Evolutionary conservation across 2,888 invertebrate genomes (phyloP), one percentile per base, ranked within the genome.

Genomic region (Onthophagus sagittarius): DNA sequence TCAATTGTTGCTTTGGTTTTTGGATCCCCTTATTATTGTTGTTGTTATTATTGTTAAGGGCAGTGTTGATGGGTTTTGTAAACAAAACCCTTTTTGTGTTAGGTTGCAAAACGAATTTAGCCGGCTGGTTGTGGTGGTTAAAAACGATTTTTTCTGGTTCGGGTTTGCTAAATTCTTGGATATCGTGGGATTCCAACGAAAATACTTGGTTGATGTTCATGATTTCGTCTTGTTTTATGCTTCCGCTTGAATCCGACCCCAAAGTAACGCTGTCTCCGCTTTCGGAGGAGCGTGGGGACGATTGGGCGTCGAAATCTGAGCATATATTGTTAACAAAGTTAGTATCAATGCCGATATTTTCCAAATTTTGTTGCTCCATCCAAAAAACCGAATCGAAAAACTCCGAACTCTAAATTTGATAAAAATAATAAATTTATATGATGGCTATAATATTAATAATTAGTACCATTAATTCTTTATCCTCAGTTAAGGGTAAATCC

Each of bases 331-430:
- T 79, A n/a, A 82, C 78, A 70, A 82, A 78, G 64, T 79, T 80
- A 79, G 88, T 88, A 69, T 90, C 89, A 72, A 90, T 84, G 1
- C 7, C 7, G 79, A 89, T 89, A 81, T 88, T 82, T 75, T 85
- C 88, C 78, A 91, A 86, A 9, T 89, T 87, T 70, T 89, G 88
- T 77, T 89, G 88, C 77, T 89, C 89, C 84, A 91, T 81, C 62
- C 91, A 90, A 82, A 92, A 89, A 73, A 93, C 90, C 2, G 89
- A 88, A 80, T 92, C 91, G 81, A 93, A 89, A 80, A 93, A 88
- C 77, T 92, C 90, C 81, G 81, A 86, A 79, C 87, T 88, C 84
- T 75, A 83, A 79, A 79, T 23, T 23, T 23, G 3, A 2, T 23
- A 23, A 23, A 79, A 77, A 67, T 73, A 73, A 76, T 64, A 63